Evolutionary conservation across 2,888 invertebrate species (phyloP), one percentile per base, ranked within the genome.

Genomic region (Rotaria magnacalcarata): DNA sequence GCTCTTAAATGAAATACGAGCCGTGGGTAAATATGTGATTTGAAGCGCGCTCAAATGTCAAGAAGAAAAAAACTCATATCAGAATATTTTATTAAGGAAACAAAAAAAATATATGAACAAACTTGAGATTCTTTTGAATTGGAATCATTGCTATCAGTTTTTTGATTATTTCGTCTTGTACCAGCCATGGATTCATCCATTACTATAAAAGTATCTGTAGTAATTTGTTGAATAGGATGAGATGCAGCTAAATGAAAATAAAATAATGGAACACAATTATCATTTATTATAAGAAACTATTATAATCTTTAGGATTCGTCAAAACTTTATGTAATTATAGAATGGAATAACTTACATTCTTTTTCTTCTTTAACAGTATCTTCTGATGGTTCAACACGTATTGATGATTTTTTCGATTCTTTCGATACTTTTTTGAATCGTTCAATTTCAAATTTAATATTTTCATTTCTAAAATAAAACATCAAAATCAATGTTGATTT

Each of bases 371-470:
- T 16, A 43, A 41, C 24, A 24, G 2, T 47, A 11, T 43, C 47
- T 80, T 24, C 80, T 11, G 24, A 1, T 47, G 2, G 8, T 43
- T 75, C 43, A 2, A 2, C 11, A 24, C 24, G 2, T n/a, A 8
- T n/a, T 47, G 80, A 47, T n/a, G 43, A 0, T 80, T 47, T 80
- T 80, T 80, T 80, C 24, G 34, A 24, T 80, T 80, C 47, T 47
- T 80, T 80, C 16, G 47, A 80, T 47, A 47, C 80, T 80, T 80
- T 80, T 80, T n/a, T 80, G 24, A 80, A 8, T n/a, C 47, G 80
- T 47, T 80, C 43, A 24, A 80, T 80, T 80, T 80, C 80, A 43
- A n/a, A 10, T 80, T 80, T 80, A 1, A 47, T 19, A 24, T 21
- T n/a, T 24, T 80, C 80, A 24, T 47, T 24, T 80, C 8, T 24